Evolutionary conservation across 2,888 invertebrate genomes (phyloP).

Genomic region (Sisyra terminalis): DNA sequence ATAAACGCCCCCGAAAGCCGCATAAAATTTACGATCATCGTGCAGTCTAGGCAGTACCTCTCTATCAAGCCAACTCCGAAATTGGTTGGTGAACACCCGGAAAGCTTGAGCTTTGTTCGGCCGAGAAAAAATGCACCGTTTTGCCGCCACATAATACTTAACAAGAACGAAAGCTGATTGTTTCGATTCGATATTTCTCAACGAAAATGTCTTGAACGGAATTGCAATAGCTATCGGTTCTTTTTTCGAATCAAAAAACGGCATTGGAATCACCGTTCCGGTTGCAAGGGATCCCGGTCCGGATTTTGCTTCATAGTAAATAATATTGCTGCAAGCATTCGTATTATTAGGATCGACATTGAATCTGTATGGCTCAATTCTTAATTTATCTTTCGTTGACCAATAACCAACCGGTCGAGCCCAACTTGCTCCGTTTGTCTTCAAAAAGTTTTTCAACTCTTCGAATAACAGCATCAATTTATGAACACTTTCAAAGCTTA

Average conservation of each 20-base stretch:
- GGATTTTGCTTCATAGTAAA: background rate
- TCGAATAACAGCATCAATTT: constrained; percentile 36
- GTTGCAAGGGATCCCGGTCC: background rate
- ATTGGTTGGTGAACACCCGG: constrained; percentile 30
- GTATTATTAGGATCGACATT: background rate
- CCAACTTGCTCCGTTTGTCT: constrained; percentile 44
- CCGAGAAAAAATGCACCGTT: constrained; percentile 30
- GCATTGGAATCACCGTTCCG: constrained; percentile 30
- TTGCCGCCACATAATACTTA: constrained; percentile 36
- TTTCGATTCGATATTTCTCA: constrained; percentile 29
- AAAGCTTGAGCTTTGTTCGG: constrained; percentile 22
- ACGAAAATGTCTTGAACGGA: constrained; percentile 34
- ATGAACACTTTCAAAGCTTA: constrained; percentile 34
- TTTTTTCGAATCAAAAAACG: constrained; percentile 37
- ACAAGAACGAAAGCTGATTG: constrained; percentile 29
- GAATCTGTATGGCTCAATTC: too few relatives aligned
- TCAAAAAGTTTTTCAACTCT: constrained; percentile 36
- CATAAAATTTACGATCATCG: constrained; percentile 41
- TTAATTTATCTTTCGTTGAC: too few relatives aligned
- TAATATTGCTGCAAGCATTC: background rate
- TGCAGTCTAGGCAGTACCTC: constrained; percentile 34
- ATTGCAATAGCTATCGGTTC: constrained; percentile 39
- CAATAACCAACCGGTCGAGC: constrained; percentile 17
- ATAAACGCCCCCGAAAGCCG: constrained; percentile 28
- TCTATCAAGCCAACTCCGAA: constrained; percentile 35